These are phyloP conservation scores for Agonopterix heracliana DNA, from an alignment of 2,888 invertebrate species.

Conservation along the genomic window DNA sequence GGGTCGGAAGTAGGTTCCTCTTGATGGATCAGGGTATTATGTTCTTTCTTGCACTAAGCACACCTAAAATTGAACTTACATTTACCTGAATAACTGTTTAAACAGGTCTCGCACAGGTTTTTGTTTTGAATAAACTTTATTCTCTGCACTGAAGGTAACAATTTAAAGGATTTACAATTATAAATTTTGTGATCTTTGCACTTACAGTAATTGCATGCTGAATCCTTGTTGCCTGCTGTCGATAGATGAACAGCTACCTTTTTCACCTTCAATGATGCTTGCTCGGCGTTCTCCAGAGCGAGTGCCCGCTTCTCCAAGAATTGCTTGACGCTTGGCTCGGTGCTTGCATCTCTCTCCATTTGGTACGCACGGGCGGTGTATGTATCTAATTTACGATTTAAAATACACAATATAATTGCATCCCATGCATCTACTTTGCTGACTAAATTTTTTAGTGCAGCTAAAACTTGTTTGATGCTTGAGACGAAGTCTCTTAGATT, in stretches of 20 bases:
- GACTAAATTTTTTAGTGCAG: neutral
- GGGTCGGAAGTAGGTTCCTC: neutral
- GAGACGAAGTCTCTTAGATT: constrained; percentile 2
- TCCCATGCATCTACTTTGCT: neutral
- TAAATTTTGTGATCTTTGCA: constrained; percentile 7
- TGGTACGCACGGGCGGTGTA: neutral
- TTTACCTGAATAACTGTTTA: constrained; percentile 8
- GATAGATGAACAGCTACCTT: neutral
- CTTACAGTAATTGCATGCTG: constrained; percentile 9
- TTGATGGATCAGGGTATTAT: constrained; percentile 10
- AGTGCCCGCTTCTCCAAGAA: too few relatives aligned
- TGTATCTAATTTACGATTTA: constrained; percentile 1
- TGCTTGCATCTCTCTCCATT: neutral
- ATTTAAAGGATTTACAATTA: constrained; percentile 7
- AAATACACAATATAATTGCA: neutral
- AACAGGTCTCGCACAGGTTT: constrained; percentile 3
- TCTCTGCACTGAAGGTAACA: neutral
- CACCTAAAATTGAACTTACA: constrained; percentile 12
- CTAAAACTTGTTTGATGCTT: neutral
- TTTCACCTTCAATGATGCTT: too few relatives aligned
- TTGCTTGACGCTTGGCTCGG: too few relatives aligned
- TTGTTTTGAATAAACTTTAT: constrained; percentile 4
- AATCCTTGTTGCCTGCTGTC: too few relatives aligned
- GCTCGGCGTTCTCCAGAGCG: too few relatives aligned
- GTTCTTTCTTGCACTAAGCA: constrained; percentile 8